These are phyloP conservation scores for Channa argus DNA, from an alignment of 2,113 vertebrate genomes.

Conservation along the genomic window DNA sequence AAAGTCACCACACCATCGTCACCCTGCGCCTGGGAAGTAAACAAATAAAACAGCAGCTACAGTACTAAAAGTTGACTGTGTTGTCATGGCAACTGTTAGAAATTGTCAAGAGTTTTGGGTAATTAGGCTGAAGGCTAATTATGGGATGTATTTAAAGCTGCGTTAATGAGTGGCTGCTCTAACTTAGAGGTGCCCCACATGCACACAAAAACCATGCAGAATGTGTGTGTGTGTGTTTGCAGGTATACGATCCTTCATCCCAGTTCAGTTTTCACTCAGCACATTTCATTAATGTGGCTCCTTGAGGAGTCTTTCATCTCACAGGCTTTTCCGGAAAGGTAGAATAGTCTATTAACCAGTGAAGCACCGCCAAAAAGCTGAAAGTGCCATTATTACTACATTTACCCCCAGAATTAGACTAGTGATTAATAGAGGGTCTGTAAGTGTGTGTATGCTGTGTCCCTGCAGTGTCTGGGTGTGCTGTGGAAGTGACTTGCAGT, in stretches of 20 bases:
- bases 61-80: constrained; percentile 1
- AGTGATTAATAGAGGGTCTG: constrained; percentile 75
- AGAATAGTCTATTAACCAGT: constrained; percentile 67
- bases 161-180: constrained; percentile 71
- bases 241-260: constrained; percentile 66
- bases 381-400: constrained; percentile 71
- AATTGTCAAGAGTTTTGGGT: constrained; percentile 65
- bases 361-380: constrained; percentile 52
- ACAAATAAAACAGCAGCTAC: constrained; percentile 39
- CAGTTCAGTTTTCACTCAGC: constrained; percentile 83
- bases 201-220: constrained; percentile 10
- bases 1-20: not conserved
- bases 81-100: constrained; percentile 64
- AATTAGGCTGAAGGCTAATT: constrained; percentile 77
- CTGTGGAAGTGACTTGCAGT: constrained; percentile 41
- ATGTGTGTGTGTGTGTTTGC: constrained; percentile 47
- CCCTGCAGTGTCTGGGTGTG: constrained; percentile 25
- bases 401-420: constrained; percentile 61
- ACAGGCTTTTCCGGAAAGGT: constrained; percentile 66
- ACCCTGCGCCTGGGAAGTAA: constrained; percentile 31
- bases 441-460: constrained; percentile 25
- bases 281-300: constrained; percentile 84
- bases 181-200: constrained; percentile 16
- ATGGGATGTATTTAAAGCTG: constrained; percentile 80
- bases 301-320: constrained; percentile 82